Conservation (phyloP, 2,888 invertebrate genomes). For the Luperina nickerlii region DNA sequence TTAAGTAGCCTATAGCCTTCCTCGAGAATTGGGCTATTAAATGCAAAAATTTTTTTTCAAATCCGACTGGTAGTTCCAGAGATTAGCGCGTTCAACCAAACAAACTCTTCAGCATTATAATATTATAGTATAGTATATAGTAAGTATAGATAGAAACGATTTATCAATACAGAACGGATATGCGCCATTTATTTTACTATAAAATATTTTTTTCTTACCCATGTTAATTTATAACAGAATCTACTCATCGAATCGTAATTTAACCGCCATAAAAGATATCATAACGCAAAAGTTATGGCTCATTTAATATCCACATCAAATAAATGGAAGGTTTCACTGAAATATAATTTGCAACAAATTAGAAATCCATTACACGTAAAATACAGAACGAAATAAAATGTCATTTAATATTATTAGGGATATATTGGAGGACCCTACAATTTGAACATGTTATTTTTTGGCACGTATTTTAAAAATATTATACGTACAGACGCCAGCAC, state of each 20-base stretch:
- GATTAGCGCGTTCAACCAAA: no score
- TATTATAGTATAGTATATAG: no score
- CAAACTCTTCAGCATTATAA: no score
- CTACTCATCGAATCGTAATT: conserved; percentile 33
- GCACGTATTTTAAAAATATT: background rate
- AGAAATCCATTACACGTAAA: conserved; percentile 42
- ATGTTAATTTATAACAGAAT: conserved; percentile 18
- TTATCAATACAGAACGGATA: background rate
- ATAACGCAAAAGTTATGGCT: conserved; percentile 40
- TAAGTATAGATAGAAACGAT: background rate
- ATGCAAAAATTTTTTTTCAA: no score
- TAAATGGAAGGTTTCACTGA: conserved; percentile 22
- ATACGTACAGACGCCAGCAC: background rate
- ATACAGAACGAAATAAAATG: conserved; percentile 24
- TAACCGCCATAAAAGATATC: conserved; percentile 25
- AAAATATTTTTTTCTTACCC: background rate
- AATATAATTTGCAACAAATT: conserved; percentile 44
- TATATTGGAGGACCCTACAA: background rate
- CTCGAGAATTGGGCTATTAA: no score
- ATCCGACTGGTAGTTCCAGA: no score
- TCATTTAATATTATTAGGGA: background rate
- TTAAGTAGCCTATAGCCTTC: no score
- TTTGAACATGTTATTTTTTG: background rate
- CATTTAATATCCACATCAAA: conserved; percentile 36
- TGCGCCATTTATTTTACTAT: background rate